These are phyloP conservation scores for Marmota monax DNA, from an alignment of 2,113 vertebrate genomes.

Conservation along the genomic window DNA sequence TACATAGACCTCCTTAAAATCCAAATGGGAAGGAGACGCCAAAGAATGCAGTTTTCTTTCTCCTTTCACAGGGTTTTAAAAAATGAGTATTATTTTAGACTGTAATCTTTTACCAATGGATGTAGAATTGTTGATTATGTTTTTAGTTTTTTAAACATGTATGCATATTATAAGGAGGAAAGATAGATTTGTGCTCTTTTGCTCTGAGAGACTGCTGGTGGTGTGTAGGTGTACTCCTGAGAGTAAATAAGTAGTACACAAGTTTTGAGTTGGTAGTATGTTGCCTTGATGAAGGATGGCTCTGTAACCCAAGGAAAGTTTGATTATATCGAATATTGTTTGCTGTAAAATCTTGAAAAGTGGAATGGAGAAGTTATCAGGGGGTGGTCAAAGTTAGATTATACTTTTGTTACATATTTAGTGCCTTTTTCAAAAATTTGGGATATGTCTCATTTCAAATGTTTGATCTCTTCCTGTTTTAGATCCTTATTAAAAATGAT, in stretches of 20 bases:
- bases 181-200: not conserved
- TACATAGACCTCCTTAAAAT: slow-evolving; percentile 7
- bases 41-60: not conserved
- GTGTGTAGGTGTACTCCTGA: not conserved
- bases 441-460: not conserved
- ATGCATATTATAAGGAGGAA: not conserved
- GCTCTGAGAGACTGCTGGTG: not conserved
- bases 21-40: not conserved
- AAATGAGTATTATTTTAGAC: not conserved
- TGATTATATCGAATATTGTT: not conserved
- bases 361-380: not conserved
- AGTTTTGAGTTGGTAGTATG: not conserved
- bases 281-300: not conserved
- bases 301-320: slow-evolving; percentile 12
- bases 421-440: not conserved
- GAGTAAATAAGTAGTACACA: not conserved
- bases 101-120: not conserved
- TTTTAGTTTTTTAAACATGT: not conserved
- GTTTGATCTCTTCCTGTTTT: not conserved
- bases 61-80: not conserved
- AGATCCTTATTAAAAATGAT: not conserved
- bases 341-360: not conserved
- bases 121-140: not conserved
- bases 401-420: not conserved
- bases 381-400: not conserved